These are phyloP conservation scores for Zonitis immaculata DNA, from an alignment of 2,888 invertebrate species.

Conservation along the genomic window DNA sequence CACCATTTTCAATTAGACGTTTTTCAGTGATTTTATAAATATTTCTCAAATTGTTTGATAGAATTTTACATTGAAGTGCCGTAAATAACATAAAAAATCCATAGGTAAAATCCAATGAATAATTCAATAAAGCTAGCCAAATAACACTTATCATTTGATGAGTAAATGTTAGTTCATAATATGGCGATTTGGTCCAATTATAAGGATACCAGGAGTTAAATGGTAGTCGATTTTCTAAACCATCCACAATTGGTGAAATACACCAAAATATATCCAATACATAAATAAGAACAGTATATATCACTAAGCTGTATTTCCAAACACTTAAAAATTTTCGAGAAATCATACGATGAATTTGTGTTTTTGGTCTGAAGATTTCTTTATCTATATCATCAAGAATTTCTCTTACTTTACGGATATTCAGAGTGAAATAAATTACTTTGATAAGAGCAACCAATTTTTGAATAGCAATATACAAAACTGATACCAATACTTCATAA, in stretches of 20 bases:
- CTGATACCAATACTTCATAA: neutral
- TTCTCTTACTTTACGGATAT: neutral
- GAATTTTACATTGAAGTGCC: neutral
- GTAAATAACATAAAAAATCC: neutral
- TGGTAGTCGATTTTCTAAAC: neutral
- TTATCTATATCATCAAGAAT: neutral
- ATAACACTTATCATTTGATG: slow-evolving; percentile 10
- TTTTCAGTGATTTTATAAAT: neutral
- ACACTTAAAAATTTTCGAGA: neutral
- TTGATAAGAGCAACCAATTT: neutral
- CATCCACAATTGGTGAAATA: slow-evolving; percentile 4
- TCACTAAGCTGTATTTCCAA: neutral
- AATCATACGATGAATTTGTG: neutral
- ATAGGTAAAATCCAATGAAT: neutral
- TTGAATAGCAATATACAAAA: neutral
- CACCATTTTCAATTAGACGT: neutral
- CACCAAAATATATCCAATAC: neutral
- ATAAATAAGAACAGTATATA: neutral
- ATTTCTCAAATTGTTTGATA: neutral
- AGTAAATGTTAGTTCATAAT: slow-evolving; percentile 11
- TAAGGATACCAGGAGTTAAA: slow-evolving; percentile 13
- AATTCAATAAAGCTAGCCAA: neutral
- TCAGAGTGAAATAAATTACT: neutral
- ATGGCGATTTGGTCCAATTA: slow-evolving; percentile 1
- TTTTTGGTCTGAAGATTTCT: neutral